phyloP scores from a whole-genome alignment of 2,888 invertebrate species.

The Bimastos eiseni region DNA sequence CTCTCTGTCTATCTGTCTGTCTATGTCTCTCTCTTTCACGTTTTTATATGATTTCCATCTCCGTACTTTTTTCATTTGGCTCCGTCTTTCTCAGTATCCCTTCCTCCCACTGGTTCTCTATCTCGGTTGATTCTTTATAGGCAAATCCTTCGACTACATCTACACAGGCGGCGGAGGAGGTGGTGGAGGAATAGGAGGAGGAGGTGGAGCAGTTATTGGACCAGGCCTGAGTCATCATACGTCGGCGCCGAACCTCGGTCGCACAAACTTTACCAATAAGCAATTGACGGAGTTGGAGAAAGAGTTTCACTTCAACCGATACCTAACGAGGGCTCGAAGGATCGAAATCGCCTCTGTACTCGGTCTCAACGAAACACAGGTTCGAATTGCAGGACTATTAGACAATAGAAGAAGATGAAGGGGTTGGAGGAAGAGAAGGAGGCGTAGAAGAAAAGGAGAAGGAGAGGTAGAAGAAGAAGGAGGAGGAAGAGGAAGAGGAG shows the following conservation, averaged over 20 bases:
- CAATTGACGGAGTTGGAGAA: constrained; percentile 98
- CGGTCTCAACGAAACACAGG: constrained; percentile 82
- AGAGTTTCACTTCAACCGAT: constrained; percentile 98
- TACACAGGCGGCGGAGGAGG: background rate
- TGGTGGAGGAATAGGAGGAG: background rate
- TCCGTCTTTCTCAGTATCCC: background rate
- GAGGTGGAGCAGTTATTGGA: background rate
- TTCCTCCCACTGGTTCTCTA: background rate
- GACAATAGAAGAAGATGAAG: constrained; percentile 61
- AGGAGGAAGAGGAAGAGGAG: too few relatives aligned
- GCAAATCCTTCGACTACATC: constrained; percentile 18
- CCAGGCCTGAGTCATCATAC: background rate
- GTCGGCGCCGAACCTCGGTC: constrained; percentile 66
- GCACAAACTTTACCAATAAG: constrained; percentile 99
- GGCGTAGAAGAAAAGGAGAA: too few relatives aligned
- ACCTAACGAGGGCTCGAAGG: constrained; percentile 90
- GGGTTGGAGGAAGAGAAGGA: constrained; percentile 60
- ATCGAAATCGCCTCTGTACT: constrained; percentile 96
- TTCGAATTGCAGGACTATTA: constrained; percentile 50
- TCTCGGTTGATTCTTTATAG: background rate
- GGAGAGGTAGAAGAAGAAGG: too few relatives aligned
- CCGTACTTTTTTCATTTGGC: too few relatives aligned
- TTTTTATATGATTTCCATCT: too few relatives aligned
- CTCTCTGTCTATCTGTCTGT: background rate
- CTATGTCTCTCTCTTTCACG: background rate